Evolutionary conservation across 1,140 invertebrate species (phyloP).

Genomic region (Bombyx mori): DNA sequence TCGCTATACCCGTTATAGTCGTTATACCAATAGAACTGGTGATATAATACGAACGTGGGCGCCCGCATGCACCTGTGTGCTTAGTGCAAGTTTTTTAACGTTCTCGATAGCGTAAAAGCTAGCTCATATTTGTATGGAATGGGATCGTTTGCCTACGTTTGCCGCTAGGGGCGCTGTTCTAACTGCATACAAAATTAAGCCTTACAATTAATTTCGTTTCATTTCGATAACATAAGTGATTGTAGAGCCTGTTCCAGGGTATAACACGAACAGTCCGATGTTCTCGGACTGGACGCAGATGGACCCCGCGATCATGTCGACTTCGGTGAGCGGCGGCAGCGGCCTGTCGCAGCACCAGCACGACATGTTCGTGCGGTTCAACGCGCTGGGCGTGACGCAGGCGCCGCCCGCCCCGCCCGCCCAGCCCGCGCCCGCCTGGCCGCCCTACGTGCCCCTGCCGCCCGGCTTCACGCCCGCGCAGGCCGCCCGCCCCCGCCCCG

Average conservation of each 20-base stretch:
- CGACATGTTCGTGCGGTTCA: conserved; percentile 49
- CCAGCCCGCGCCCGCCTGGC: conserved; percentile 24
- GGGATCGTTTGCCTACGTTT: too few species aligned
- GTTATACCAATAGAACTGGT: too few species aligned
- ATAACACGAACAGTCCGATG: conserved; percentile 59
- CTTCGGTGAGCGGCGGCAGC: conserved; percentile 47
- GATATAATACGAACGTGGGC: too few species aligned
- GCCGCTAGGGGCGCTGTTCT: too few species aligned
- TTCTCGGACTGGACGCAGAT: conserved; percentile 86
- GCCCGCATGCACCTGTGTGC: too few species aligned
- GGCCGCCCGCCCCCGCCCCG: conserved; percentile 46
- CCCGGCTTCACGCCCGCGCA: conserved; percentile 59
- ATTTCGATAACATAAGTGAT: conserved; percentile 7
- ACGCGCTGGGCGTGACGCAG: conserved; percentile 34
- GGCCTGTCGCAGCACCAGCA: conserved; percentile 33
- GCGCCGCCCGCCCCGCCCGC: conserved; percentile 14
- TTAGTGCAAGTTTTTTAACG: too few species aligned
- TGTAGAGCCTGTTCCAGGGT: conserved; percentile 34
- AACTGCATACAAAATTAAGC: too few species aligned
- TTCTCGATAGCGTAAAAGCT: too few species aligned
- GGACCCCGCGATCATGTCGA: conserved; percentile 89
- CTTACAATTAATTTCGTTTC: too few species aligned
- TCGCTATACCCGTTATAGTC: too few species aligned
- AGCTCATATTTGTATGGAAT: too few species aligned
- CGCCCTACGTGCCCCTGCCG: conserved; percentile 50